Percentiles rank a stretch among this genome's conserved stretches.
These are phyloP conservation scores for Plutomurus gul DNA, from an alignment of 1,140 invertebrate genomes.

Conservation along the genomic window DNA sequence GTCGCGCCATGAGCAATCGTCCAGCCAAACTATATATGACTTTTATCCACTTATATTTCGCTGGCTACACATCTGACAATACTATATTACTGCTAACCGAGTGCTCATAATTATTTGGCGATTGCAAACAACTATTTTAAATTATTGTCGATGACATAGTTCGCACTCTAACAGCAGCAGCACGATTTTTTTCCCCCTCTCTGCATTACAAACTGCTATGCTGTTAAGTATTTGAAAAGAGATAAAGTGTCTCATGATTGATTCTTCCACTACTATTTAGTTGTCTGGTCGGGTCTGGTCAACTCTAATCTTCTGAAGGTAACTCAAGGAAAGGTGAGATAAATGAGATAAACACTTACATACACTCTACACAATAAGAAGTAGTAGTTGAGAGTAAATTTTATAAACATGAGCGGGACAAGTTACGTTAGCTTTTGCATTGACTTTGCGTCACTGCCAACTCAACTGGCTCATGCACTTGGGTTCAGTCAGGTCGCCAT, in stretches of 20 bases:
- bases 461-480: neutral
- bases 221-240: neutral
- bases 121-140: neutral
- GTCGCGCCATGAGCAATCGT: too few species aligned
- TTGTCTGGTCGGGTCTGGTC: neutral
- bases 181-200: neutral
- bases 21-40: too few species aligned
- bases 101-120: neutral
- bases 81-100: neutral
- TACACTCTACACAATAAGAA: neutral
- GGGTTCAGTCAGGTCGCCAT: neutral
- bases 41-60: too few species aligned
- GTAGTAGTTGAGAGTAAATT: too few species aligned
- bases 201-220: too few species aligned
- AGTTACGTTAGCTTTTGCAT: neutral
- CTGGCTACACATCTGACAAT: too few species aligned
- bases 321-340: neutral
- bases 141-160: constrained; percentile 2
- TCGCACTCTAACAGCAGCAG: neutral
- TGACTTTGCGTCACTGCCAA: neutral
- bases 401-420: too few species aligned
- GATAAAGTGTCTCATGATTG: neutral
- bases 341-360: neutral
- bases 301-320: neutral
- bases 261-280: neutral